phyloP scores from a whole-genome alignment of 2,888 invertebrate genomes.

The Drosophila kanekoi region DNA sequence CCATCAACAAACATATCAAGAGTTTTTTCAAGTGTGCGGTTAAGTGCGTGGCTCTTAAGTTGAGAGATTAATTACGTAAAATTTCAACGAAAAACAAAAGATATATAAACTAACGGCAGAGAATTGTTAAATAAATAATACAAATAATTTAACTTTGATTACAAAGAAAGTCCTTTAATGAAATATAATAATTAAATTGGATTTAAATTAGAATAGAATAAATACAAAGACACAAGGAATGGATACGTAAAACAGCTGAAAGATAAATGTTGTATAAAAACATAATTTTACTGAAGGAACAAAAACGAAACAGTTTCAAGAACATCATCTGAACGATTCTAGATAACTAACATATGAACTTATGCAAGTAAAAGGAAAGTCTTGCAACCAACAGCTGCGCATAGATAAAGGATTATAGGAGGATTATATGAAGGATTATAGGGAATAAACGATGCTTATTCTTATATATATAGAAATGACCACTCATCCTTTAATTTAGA shows the following conservation, averaged over 20 bases:
- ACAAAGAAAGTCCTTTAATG: not conserved
- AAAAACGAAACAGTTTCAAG: too few relatives aligned
- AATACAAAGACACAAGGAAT: not conserved
- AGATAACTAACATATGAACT: too few relatives aligned
- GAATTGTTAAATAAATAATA: not conserved
- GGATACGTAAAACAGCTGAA: not conserved
- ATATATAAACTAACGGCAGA: not conserved
- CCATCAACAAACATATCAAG: constrained; percentile 23
- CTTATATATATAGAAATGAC: too few relatives aligned
- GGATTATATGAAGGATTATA: not conserved
- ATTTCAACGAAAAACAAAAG: not conserved
- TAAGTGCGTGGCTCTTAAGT: constrained; percentile 67
- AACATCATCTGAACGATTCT: too few relatives aligned
- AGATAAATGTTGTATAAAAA: too few relatives aligned
- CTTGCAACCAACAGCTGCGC: too few relatives aligned
- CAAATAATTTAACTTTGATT: not conserved
- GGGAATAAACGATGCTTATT: not conserved
- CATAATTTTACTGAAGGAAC: too few relatives aligned
- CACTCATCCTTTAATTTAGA: too few relatives aligned
- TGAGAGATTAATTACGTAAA: constrained; percentile 24
- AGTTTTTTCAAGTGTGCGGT: constrained; percentile 35
- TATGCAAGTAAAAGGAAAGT: too few relatives aligned
- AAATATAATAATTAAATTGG: not conserved
- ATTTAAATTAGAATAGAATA: not conserved
- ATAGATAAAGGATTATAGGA: too few relatives aligned